Conservation (phyloP, 2,113 vertebrate species). For the Abramis brama region DNA sequence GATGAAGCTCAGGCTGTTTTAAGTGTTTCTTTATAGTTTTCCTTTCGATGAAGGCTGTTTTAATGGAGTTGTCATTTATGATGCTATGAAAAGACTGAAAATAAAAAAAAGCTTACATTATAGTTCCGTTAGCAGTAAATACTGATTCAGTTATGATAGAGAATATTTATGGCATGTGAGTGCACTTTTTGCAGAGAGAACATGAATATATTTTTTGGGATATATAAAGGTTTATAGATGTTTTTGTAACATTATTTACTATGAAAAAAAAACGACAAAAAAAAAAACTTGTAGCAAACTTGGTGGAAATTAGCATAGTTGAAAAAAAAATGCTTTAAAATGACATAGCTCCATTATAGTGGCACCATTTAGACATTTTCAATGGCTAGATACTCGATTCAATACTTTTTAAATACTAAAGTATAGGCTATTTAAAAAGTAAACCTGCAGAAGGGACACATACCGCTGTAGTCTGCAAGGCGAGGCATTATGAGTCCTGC, state of each 20-base stretch:
- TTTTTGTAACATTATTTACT: neutral
- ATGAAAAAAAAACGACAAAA: neutral
- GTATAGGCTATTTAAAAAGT: neutral
- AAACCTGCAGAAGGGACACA: neutral
- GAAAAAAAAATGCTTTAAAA: no score
- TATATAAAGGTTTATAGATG: neutral
- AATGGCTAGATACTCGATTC: neutral
- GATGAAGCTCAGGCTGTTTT: slow-evolving; percentile 59
- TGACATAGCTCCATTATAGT: neutral
- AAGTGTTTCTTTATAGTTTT: slow-evolving; percentile 62
- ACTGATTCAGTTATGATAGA: slow-evolving; percentile 51
- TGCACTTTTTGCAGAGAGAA: slow-evolving; percentile 21
- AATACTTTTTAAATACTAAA: neutral
- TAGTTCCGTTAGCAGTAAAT: slow-evolving; percentile 57
- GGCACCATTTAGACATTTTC: neutral
- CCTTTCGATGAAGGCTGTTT: slow-evolving; percentile 49
- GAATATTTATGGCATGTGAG: slow-evolving; percentile 44
- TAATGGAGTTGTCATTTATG: slow-evolving; percentile 61
- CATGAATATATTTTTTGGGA: neutral
- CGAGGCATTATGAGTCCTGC: slow-evolving; percentile 77
- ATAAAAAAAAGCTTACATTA: slow-evolving; percentile 56
- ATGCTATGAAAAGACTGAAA: slow-evolving; percentile 51
- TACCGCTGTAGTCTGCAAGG: slow-evolving; percentile 74
- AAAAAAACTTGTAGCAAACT: no score
- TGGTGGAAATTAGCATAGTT: no score